phyloP scores from a whole-genome alignment of 2,888 invertebrate genomes.

The Brenthis hecate region DNA sequence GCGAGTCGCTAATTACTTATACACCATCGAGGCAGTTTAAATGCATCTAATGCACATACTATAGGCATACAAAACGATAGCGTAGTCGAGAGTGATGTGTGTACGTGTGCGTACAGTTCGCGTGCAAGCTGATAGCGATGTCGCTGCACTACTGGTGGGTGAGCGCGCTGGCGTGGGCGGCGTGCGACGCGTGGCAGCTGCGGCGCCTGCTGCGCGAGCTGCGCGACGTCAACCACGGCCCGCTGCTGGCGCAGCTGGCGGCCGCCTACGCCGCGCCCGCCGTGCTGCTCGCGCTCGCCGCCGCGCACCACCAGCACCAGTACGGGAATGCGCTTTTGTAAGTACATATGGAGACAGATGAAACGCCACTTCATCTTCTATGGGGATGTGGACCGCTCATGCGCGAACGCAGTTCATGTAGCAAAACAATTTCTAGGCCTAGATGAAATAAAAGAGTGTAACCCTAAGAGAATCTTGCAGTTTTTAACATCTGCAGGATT shows the following conservation, averaged over 20 bases:
- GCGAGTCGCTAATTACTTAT: too few relatives aligned
- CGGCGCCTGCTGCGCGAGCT: slow-evolving; percentile 97
- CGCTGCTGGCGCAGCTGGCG: slow-evolving; percentile 95
- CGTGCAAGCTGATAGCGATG: slow-evolving; percentile 95
- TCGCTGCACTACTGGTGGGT: slow-evolving; percentile 96
- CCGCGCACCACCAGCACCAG: slow-evolving; percentile 95
- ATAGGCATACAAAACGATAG: too few relatives aligned
- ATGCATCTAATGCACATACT: too few relatives aligned
- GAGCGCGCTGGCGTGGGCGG: slow-evolving; percentile 94
- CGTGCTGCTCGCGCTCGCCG: slow-evolving; percentile 93
- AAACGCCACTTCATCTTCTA: too few relatives aligned
- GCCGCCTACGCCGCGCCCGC: slow-evolving; percentile 96
- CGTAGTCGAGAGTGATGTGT: too few relatives aligned
- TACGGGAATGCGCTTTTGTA: slow-evolving; percentile 97
- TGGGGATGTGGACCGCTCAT: too few relatives aligned
- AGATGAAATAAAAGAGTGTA: too few relatives aligned
- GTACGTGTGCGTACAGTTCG: slow-evolving; percentile 77
- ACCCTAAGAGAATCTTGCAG: too few relatives aligned
- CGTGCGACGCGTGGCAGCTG: slow-evolving; percentile 95
- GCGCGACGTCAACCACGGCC: slow-evolving; percentile 97
- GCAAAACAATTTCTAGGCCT: too few relatives aligned
- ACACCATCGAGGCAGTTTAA: too few relatives aligned
- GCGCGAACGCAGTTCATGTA: too few relatives aligned
- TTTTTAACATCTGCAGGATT: too few relatives aligned
- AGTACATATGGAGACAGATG: slow-evolving; percentile 65